Percentiles rank a stretch among this genome's conserved stretches.
Conservation (phyloP, 2,888 invertebrate species). For the Heliconius sara region DNA sequence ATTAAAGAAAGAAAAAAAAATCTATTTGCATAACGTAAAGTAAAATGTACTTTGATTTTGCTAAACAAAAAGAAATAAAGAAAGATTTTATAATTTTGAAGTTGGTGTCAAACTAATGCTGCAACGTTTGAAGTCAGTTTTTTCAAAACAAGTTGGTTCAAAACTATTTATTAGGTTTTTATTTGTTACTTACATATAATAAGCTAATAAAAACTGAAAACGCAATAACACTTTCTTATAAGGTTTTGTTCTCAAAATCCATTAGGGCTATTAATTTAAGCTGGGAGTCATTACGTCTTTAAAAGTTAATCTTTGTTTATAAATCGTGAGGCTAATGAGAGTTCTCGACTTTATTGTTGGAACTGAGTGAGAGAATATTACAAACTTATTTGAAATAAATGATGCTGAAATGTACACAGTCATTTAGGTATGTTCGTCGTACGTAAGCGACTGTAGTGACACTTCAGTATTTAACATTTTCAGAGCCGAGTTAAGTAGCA, state of each 20-base stretch:
- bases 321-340: conserved; percentile 61
- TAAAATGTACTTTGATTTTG: no score
- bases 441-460: conserved; percentile 44
- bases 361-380: conserved; percentile 53
- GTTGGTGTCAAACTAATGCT: no score
- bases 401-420: conserved; percentile 51
- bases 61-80: no score
- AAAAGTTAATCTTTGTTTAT: conserved; percentile 58
- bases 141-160: no score
- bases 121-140: no score
- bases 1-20: no score
- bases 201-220: background rate
- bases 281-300: conserved; percentile 52
- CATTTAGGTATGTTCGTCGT: conserved; percentile 47
- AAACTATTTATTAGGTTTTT: no score
- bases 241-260: conserved; percentile 28
- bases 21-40: no score
- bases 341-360: conserved; percentile 56
- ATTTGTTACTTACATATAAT: background rate
- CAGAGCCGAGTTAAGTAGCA: conserved; percentile 26
- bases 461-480: conserved; percentile 41
- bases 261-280: conserved; percentile 48
- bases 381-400: conserved; percentile 53
- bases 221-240: background rate
- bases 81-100: no score